Conservation (phyloP, 1,140 invertebrate genomes). For the Caligus rogercresseyi region DNA sequence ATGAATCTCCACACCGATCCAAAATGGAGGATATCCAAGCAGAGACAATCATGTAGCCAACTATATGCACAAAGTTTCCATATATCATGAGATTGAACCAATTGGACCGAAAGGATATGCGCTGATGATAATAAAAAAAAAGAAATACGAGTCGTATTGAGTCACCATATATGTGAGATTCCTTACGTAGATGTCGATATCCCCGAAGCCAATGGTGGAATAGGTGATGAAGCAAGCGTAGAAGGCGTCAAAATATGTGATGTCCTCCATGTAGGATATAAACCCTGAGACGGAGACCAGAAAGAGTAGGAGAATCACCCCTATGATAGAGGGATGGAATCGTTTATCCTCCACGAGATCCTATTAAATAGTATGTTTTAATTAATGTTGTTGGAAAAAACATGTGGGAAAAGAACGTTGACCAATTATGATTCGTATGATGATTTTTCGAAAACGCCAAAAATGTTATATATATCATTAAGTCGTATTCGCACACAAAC, state of each 20-base stretch:
- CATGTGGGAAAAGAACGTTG: no score
- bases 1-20: not conserved
- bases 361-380: no score
- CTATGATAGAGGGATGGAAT: constrained; percentile 15
- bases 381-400: no score
- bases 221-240: constrained; percentile 77
- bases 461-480: no score
- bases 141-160: not conserved
- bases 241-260: constrained; percentile 49
- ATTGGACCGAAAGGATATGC: not conserved
- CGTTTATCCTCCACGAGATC: not conserved
- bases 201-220: constrained; percentile 67
- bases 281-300: not conserved
- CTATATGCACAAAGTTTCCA: constrained; percentile 10
- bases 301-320: constrained; percentile 5
- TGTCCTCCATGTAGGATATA: constrained; percentile 16
- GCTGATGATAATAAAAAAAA: not conserved
- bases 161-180: not conserved
- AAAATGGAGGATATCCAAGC: constrained; percentile 11
- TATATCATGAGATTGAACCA: constrained; percentile 19
- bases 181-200: constrained; percentile 35
- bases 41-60: constrained; percentile 5
- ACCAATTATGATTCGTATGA: no score
- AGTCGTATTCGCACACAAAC: no score
- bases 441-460: no score